phyloP scores from a whole-genome alignment of 2,797 vertebrate species.

The Ctenochaetus hawaiiensis region DNA sequence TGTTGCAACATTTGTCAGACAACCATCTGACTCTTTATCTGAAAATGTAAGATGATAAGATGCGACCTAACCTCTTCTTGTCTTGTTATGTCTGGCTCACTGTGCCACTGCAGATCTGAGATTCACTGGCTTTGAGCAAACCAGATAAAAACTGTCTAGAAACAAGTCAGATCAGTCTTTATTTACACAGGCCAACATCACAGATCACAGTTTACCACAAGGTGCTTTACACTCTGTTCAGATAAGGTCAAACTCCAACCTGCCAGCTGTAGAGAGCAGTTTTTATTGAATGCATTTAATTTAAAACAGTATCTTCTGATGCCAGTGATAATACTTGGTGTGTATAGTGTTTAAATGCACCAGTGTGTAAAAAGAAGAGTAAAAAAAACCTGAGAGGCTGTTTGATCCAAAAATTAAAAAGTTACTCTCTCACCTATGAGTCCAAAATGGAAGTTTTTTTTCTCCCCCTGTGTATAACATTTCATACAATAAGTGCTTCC shows the following conservation, averaged over 20 bases:
- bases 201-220: neutral
- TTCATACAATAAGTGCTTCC: neutral
- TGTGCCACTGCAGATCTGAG: constrained; percentile 25
- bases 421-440: neutral
- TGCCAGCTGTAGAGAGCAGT: neutral
- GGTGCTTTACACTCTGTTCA: neutral
- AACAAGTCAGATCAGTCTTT: neutral
- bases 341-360: constrained; percentile 1
- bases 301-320: constrained; percentile 11
- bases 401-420: neutral
- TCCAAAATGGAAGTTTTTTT: neutral
- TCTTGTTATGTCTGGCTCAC: constrained; percentile 5
- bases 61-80: constrained; percentile 22
- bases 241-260: neutral
- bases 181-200: neutral
- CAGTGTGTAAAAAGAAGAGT: no score
- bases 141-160: constrained; percentile 1
- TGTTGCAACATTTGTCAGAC: constrained; percentile 22
- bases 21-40: neutral
- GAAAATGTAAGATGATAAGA: constrained; percentile 13
- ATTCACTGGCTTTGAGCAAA: constrained; percentile 45
- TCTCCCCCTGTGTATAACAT: constrained; percentile 4
- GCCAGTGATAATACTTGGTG: neutral
- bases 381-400: neutral
- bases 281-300: neutral